Evolutionary conservation across 2,113 vertebrate genomes (phyloP).

Genomic region (Urocitellus parryii): DNA sequence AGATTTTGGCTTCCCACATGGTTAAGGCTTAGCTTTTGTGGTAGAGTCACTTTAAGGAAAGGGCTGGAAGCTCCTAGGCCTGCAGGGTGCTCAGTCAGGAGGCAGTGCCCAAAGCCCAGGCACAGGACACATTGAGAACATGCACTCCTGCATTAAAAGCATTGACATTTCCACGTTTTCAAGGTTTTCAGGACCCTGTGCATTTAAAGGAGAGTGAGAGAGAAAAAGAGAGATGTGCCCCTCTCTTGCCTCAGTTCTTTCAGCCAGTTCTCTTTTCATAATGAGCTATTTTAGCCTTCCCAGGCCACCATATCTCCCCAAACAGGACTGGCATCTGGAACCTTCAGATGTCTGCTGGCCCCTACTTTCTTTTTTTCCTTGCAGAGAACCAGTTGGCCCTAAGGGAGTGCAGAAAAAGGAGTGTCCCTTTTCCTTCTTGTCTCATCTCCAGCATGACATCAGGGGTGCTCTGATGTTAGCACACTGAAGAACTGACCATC

Average conservation of each 20-base stretch:
- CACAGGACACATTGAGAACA: not conserved
- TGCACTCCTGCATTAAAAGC: accelerated
- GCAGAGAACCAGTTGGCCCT: accelerated
- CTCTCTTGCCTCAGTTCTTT: not conserved
- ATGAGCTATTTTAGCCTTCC: too few species aligned
- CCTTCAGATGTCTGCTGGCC: accelerated
- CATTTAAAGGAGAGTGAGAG: too few species aligned
- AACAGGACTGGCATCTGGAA: accelerated
- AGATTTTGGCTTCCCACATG: not conserved
- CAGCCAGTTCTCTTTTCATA: not conserved
- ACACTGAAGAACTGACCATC: too few species aligned
- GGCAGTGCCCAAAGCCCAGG: accelerated
- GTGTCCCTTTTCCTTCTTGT: accelerated
- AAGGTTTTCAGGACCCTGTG: not conserved
- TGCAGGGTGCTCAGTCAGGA: accelerated
- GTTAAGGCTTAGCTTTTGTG: not conserved
- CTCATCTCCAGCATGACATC: accelerated
- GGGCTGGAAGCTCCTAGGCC: too few species aligned
- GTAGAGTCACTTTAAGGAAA: not conserved
- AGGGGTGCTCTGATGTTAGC: not conserved
- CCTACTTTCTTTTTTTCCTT: not conserved
- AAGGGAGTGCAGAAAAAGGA: not conserved
- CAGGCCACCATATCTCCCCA: accelerated
- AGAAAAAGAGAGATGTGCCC: too few species aligned
- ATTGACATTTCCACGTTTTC: not conserved